phyloP scores from a whole-genome alignment of 2,888 invertebrate genomes.

The Pseudococcus jackbeardsleyi region DNA sequence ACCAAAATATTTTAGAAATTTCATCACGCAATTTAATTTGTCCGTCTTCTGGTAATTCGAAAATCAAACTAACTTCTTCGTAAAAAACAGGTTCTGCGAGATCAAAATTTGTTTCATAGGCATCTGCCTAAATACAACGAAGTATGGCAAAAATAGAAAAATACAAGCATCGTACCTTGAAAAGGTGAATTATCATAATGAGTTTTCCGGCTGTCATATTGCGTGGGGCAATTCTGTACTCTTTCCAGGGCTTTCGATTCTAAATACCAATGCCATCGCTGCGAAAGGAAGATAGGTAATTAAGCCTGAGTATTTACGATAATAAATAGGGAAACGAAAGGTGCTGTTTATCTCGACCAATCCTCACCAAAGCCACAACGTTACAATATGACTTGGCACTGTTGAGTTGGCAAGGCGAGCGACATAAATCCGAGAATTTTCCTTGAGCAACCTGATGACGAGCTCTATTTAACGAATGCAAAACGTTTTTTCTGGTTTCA shows the following conservation, averaged over 20 bases:
- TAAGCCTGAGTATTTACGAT: no score
- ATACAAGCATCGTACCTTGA: background rate
- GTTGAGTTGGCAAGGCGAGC: background rate
- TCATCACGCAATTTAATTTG: background rate
- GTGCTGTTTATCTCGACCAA: no score
- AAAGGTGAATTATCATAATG: background rate
- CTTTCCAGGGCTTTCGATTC: background rate
- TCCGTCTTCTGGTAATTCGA: background rate
- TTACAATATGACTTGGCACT: background rate
- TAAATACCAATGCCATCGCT: conserved; percentile 5
- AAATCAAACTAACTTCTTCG: background rate
- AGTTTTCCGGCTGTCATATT: background rate
- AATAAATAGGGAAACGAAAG: no score
- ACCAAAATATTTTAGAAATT: background rate
- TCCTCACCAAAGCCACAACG: background rate
- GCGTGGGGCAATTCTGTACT: background rate
- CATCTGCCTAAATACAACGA: no score
- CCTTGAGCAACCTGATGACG: background rate
- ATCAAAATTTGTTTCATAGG: no score
- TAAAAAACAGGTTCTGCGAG: background rate
- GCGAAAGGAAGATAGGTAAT: background rate
- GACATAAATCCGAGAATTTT: background rate
- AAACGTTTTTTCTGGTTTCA: background rate
- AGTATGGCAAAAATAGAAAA: no score
- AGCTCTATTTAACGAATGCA: background rate